phyloP scores from a whole-genome alignment of 1,140 invertebrate species.

The Brachionus rotundiformis region DNA sequence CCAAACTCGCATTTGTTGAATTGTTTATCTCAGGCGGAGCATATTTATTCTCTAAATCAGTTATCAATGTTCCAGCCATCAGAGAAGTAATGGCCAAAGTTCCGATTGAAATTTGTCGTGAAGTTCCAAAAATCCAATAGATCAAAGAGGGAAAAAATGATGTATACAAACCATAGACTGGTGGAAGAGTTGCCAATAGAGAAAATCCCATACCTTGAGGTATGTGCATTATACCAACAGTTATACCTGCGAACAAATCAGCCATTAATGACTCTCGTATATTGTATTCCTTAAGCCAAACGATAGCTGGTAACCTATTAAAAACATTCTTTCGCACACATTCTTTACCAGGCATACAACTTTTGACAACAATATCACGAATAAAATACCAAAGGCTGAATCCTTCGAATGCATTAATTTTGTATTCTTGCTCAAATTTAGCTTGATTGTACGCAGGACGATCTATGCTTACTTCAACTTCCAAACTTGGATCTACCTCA shows the following conservation, averaged over 20 bases:
- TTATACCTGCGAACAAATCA: slow-evolving; percentile 66
- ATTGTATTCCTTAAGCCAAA: slow-evolving; percentile 61
- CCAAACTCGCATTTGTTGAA: not conserved
- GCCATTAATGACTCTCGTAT: slow-evolving; percentile 59
- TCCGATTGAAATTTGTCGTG: slow-evolving; percentile 86
- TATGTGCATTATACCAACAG: slow-evolving; percentile 66
- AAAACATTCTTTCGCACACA: slow-evolving; percentile 9
- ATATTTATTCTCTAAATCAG: slow-evolving; percentile 7
- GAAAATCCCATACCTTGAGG: slow-evolving; percentile 78
- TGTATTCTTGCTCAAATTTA: not conserved
- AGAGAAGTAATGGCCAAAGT: slow-evolving; percentile 84
- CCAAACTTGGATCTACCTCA: not conserved
- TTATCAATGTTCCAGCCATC: slow-evolving; percentile 67
- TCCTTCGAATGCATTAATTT: not conserved
- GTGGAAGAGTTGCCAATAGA: slow-evolving; percentile 78
- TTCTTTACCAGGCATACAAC: slow-evolving; percentile 10
- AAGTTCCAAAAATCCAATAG: slow-evolving; percentile 87
- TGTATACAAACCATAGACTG: slow-evolving; percentile 88
- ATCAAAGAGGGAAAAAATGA: slow-evolving; percentile 87
- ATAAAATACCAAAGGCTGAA: not conserved
- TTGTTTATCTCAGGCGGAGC: not conserved
- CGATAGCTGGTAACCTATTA: slow-evolving; percentile 58
- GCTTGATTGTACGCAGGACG: not conserved
- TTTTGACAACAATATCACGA: not conserved
- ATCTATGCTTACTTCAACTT: not conserved